These are phyloP conservation scores for Schizaphis graminum DNA, from an alignment of 2,888 invertebrate species.

Conservation along the genomic window DNA sequence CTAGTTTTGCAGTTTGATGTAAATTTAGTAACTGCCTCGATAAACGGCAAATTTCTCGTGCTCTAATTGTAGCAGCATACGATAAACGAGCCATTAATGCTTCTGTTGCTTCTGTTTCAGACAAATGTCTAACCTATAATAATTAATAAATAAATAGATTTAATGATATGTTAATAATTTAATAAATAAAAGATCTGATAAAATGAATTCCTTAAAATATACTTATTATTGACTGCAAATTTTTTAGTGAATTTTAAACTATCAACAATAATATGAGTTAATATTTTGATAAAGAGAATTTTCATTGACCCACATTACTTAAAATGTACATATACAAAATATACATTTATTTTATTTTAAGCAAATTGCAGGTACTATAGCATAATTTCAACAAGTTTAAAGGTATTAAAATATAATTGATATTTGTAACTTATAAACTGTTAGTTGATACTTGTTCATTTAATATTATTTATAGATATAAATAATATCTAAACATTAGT, in stretches of 20 bases:
- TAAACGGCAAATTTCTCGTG: conserved; percentile 60
- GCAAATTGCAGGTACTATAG: background rate
- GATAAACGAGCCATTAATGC: conserved; percentile 92
- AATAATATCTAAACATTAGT: background rate
- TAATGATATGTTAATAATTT: conserved; percentile 18
- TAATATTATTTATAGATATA: background rate
- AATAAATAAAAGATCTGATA: conserved; percentile 1
- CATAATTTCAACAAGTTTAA: background rate
- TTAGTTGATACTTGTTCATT: background rate
- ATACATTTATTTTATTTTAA: background rate
- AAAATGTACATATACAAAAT: background rate
- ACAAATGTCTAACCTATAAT: conserved; percentile 84
- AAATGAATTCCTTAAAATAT: background rate
- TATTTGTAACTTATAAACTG: background rate
- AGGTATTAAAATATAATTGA: background rate
- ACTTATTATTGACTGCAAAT: background rate
- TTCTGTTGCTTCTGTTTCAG: conserved; percentile 90
- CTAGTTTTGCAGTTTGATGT: conserved; percentile 61
- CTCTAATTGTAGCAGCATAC: conserved; percentile 91
- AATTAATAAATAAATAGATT: conserved; percentile 22
- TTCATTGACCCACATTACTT: background rate
- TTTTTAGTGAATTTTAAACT: background rate
- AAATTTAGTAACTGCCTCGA: conserved; percentile 57
- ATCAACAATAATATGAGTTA: background rate
- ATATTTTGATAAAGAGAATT: background rate